Evolutionary conservation across 1,140 invertebrate species (phyloP), one percentile per base, ranked within the genome.

Genomic region (Pantala flavescens): DNA sequence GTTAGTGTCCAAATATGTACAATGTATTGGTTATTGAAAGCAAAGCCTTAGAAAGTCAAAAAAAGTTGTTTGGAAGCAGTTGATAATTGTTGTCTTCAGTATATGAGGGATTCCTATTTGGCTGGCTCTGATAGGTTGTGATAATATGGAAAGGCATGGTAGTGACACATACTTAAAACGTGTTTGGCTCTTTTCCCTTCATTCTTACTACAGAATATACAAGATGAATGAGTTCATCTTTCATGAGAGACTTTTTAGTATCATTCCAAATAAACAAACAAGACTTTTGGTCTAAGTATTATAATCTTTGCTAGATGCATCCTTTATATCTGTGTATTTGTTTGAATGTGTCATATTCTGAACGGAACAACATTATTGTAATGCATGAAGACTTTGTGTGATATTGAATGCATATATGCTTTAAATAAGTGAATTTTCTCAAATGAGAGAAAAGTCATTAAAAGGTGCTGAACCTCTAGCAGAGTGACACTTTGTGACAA

Each of bases 351-450:
- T 21, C n/a, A 21, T 19, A 63, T 21, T 63, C 28, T 36, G 28
- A 36, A 36, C 28, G 28, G 49, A 63, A 63, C 49, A 19, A 63
- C n/a, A 21, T 63, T 21, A 63, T 63, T 63, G 49, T 63, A 63
- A 63, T 63, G 49, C 49, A 63, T 63, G 49, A 63, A 63, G 49
- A 63, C 49, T 63, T 63, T 63, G 49, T 63, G 49, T 63, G 49
- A 63, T 63, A 63, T 63, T 63, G 49, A 63, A 63, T 63, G 49
- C 49, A 63, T 63, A 63, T 63, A 63, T 16, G 49, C 49, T 63
- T 63, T 63, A 63, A 36, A 63, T 63, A 7, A 5, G 49, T 63
- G 49, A 63, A 63, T 63, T 63, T 63, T 63, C 49, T 63, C 49
- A 21, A 5, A 16, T 1, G n/a, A 63, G 49, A 63, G 49, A 63